Conservation (phyloP, 1,140 invertebrate genomes). For the Macrobrachium rosenbergii region DNA sequence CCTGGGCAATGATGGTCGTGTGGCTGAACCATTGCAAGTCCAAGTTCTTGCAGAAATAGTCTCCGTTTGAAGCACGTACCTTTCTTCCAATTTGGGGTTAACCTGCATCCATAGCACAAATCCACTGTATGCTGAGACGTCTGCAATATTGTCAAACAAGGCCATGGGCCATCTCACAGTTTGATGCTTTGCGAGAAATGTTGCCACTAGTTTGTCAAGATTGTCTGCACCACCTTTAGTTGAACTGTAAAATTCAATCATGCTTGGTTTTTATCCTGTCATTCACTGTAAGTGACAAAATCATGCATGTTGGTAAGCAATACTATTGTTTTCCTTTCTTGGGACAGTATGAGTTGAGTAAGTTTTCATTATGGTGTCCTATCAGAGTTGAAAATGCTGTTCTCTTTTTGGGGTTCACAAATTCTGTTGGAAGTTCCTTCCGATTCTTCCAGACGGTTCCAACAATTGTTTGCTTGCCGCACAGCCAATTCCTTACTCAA, state of each 20-base stretch:
- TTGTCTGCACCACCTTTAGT: neutral
- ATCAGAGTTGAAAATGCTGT: neutral
- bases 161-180: neutral
- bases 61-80: neutral
- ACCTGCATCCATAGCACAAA: neutral
- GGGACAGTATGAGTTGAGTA: neutral
- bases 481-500: neutral
- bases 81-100: neutral
- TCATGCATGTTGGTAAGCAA: neutral
- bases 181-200: neutral
- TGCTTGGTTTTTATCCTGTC: constrained; percentile 4
- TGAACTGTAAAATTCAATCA: neutral
- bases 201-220: constrained; percentile 27
- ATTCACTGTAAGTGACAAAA: neutral
- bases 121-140: neutral
- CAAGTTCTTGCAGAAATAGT: constrained; percentile 16
- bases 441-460: no score
- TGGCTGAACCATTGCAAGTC: neutral
- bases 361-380: neutral
- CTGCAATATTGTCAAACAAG: neutral
- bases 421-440: neutral
- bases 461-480: neutral
- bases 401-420: neutral
- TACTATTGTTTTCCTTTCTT: neutral
- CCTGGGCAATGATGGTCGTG: neutral